These are phyloP conservation scores for Centropus bengalensis DNA, from an alignment of 2,113 vertebrate species.

Conservation along the genomic window DNA sequence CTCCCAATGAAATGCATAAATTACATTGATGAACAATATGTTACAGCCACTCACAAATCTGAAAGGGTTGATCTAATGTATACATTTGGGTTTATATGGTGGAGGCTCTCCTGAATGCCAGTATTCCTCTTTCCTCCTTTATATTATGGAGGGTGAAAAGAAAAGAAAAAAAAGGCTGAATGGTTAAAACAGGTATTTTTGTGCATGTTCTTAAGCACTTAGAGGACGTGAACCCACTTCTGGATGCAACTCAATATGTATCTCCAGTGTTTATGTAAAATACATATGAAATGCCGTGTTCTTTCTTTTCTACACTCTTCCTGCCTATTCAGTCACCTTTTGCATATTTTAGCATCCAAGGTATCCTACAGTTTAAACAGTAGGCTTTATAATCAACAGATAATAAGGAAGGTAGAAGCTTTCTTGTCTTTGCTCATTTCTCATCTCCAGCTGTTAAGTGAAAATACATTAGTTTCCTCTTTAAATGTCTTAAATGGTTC, in stretches of 20 bases:
- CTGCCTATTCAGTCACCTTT: not conserved
- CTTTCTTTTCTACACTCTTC: not conserved
- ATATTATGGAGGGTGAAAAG: not conserved
- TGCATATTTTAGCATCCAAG: not conserved
- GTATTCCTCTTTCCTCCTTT: not conserved
- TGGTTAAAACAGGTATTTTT: not conserved
- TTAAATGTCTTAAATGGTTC: not conserved
- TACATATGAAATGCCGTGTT: not conserved
- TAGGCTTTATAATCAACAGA: not conserved
- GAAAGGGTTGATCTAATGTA: not conserved
- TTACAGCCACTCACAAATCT: not conserved
- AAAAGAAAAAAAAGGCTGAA: not conserved
- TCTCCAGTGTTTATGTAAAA: not conserved
- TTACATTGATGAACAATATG: not conserved
- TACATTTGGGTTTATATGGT: not conserved
- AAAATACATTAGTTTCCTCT: not conserved
- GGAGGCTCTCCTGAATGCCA: not conserved
- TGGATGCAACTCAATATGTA: not conserved
- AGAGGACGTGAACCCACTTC: not conserved
- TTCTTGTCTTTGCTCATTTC: not conserved
- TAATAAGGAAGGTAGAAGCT: not conserved
- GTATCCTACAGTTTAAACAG: not conserved
- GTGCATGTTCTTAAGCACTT: not conserved
- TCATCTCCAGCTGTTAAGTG: not conserved
- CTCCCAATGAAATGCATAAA: not conserved